Evolutionary conservation across 2,888 invertebrate genomes (phyloP).

Genomic region (Tridacna crocea): DNA sequence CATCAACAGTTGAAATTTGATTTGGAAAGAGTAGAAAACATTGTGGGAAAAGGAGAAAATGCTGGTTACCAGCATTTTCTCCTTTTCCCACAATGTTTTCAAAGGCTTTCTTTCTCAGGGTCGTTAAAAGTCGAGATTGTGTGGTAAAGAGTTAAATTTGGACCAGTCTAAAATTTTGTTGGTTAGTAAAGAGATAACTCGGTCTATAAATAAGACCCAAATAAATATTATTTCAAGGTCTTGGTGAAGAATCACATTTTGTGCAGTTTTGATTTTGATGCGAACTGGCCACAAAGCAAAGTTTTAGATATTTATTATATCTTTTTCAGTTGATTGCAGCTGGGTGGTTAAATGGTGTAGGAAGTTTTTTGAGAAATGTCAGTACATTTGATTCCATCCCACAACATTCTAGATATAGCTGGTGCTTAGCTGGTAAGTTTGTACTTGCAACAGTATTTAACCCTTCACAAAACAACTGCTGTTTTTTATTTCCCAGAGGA

Average conservation of each 20-base stretch:
- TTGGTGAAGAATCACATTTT: no score
- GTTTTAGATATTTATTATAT: not conserved
- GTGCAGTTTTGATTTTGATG: no score
- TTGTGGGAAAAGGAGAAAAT: not conserved
- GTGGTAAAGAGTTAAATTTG: not conserved
- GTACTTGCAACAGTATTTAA: not conserved
- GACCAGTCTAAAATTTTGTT: no score
- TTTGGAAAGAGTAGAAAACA: not conserved
- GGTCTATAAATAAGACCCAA: not conserved
- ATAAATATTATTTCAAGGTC: no score
- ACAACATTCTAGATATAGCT: slow-evolving; percentile 65
- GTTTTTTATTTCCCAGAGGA: no score
- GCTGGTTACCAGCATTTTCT: not conserved
- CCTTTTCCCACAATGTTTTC: not conserved
- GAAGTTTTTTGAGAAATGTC: slow-evolving; percentile 83
- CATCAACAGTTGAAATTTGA: no score
- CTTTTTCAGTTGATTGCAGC: slow-evolving; percentile 82
- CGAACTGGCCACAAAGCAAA: no score
- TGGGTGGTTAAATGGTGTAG: slow-evolving; percentile 84
- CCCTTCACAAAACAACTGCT: not conserved
- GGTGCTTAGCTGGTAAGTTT: slow-evolving; percentile 83
- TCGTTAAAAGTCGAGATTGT: not conserved
- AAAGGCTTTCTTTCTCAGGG: not conserved
- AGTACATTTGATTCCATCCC: slow-evolving; percentile 78
- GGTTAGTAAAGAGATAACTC: no score